Evolutionary conservation across 2,888 invertebrate genomes (phyloP), one percentile per base, ranked within the genome.

Genomic region (Mechanitis messenoides): DNA sequence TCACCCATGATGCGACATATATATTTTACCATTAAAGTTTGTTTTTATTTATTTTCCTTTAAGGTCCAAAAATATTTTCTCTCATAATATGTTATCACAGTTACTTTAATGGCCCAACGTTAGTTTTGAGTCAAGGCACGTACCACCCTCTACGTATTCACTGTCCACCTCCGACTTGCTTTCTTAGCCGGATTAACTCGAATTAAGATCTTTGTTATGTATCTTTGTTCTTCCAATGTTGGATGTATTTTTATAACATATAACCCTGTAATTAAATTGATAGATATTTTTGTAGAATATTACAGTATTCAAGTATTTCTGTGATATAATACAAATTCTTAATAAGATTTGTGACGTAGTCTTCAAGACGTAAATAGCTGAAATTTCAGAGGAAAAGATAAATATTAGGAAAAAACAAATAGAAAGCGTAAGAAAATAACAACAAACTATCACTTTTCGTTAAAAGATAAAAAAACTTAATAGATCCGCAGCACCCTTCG

Each of bases 141-240:
- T 84, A 67, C 63, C 66, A 60, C 66, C 68, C 66, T 67, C 67
- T 73, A 70, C 80, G 79, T 82, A 78, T 79, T 75, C 75, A 74
- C 75, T 79, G 83, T 84, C 84, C 84, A 83, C 83, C 83, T 81
- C 74, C 78, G 77, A 77, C 77, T 75, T 75, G 84, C 80, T 80
- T 84, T 81, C 83, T 84, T 85, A 78, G 78, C 74, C 74, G 84
- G 81, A 86, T 86, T 87, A 87, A 83, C 76, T 80, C 74, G 83
- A 84, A 87, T 87, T 87, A 87, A 87, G 85, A 84, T 80, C 79
- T 75, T 69, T 71, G 77, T 77, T 79, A 81, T 81, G 79, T 83
- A 78, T 81, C 79, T 82, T 82, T 85, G 79, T 79, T 67, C 68
- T 64, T 59, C 59, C 59, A 50, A 53, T 55, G 47, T 50, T 55